These are phyloP conservation scores for Cydia fagiglandana DNA, from an alignment of 1,140 invertebrate genomes.

Conservation along the genomic window DNA sequence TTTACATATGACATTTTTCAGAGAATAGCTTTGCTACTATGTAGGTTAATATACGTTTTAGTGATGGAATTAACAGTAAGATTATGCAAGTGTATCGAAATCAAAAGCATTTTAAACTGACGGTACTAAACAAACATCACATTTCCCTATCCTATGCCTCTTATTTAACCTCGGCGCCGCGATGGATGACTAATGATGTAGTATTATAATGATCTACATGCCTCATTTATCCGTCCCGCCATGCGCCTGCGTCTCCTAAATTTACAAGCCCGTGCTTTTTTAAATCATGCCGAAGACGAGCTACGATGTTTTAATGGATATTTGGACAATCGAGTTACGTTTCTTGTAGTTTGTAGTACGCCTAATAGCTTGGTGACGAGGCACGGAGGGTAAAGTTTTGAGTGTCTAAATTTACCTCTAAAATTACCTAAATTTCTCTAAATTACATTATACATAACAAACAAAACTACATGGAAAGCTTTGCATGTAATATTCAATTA, in stretches of 20 bases:
- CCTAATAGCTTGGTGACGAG: not conserved
- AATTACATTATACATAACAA: too few species aligned
- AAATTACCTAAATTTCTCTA: too few species aligned
- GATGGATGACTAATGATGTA: slow-evolving; percentile 42
- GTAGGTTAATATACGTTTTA: too few species aligned
- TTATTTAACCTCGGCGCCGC: slow-evolving; percentile 15
- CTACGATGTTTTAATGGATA: not conserved
- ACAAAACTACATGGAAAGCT: not conserved
- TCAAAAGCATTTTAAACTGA: not conserved
- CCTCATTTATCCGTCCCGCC: slow-evolving; percentile 36
- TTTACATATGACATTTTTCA: too few species aligned
- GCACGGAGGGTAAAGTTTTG: not conserved
- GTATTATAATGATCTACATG: slow-evolving; percentile 45
- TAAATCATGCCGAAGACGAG: slow-evolving; percentile 1
- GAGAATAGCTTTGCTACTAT: too few species aligned
- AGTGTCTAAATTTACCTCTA: too few species aligned
- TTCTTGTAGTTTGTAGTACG: not conserved
- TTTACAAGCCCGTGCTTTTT: slow-evolving; percentile 20
- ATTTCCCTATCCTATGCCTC: slow-evolving; percentile 15
- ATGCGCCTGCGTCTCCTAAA: slow-evolving; percentile 31
- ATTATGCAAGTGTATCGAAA: not conserved
- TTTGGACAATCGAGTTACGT: not conserved
- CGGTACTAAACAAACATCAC: slow-evolving; percentile 12
- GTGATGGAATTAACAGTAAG: not conserved
- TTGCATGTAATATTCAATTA: slow-evolving; percentile 8